A percentile compares a stretch with the other conserved stretches of the same genome.
These are phyloP conservation scores for Parauchenoglanis ngamensis DNA, from an alignment of 2,797 vertebrate genomes.

Conservation along the genomic window DNA sequence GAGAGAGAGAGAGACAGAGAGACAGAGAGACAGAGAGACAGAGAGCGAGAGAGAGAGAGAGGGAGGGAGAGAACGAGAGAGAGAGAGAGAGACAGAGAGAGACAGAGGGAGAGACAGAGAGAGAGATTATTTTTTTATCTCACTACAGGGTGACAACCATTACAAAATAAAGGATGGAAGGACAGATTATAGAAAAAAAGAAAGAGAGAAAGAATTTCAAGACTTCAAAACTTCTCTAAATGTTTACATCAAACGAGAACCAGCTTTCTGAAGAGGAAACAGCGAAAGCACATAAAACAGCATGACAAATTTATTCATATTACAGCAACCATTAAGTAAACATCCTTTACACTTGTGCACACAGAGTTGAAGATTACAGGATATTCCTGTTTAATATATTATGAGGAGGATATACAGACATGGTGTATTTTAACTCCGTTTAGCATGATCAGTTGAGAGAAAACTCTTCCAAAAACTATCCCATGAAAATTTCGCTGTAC, in stretches of 20 bases:
- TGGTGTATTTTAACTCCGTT: too few species aligned
- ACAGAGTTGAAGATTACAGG: neutral
- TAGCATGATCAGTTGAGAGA: too few species aligned
- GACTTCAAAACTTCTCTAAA: neutral
- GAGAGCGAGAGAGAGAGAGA: neutral
- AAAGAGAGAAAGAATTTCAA: neutral
- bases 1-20: neutral
- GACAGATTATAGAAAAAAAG: neutral
- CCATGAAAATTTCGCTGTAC: too few species aligned
- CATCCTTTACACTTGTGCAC: neutral
- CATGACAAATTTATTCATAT: neutral
- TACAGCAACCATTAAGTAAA: neutral
- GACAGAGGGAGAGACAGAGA: neutral
- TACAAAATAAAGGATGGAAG: constrained; percentile 3
- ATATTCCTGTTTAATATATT: neutral
- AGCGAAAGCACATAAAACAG: neutral
- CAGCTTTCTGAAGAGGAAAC: neutral
- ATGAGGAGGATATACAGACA: neutral
- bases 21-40: neutral
- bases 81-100: constrained; percentile 1
- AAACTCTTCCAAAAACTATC: too few species aligned
- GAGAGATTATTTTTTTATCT: too few species aligned
- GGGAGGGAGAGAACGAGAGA: too few species aligned
- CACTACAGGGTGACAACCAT: too few species aligned
- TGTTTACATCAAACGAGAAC: neutral